Evolutionary conservation across 2,113 vertebrate genomes (phyloP).

Genomic region (Pelecanus crispus): DNA sequence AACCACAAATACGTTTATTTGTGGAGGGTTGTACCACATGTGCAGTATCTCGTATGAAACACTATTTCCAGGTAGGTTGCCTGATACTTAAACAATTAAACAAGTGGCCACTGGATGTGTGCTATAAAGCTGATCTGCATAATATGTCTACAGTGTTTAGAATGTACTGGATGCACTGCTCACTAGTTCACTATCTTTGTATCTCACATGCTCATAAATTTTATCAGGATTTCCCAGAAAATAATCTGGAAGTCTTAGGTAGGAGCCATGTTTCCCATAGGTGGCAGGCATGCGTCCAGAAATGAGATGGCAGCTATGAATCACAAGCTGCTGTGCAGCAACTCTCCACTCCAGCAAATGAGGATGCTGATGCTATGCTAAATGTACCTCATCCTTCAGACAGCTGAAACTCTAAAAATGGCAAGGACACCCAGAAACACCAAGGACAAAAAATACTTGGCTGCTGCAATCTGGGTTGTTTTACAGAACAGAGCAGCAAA

Average conservation of each 20-base stretch:
- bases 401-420: background rate
- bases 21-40: background rate
- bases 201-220: background rate
- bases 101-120: background rate
- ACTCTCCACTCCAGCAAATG: background rate
- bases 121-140: fast-evolving
- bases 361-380: background rate
- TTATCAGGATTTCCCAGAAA: background rate
- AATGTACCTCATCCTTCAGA: background rate
- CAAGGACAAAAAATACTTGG: background rate
- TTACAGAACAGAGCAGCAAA: background rate
- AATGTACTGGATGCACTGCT: background rate
- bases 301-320: background rate
- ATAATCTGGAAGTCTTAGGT: background rate
- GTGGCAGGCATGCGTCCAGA: background rate
- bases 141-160: background rate
- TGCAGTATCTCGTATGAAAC: background rate
- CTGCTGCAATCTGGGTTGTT: background rate
- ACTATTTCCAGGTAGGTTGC: background rate
- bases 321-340: background rate
- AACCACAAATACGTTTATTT: background rate
- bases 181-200: background rate
- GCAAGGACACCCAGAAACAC: background rate
- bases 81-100: background rate
- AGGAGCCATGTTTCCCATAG: background rate